A percentile compares a stretch with the other conserved stretches of the same genome.
phyloP scores from a whole-genome alignment of 2,797 vertebrate genomes.

The Rhincodon typus region DNA sequence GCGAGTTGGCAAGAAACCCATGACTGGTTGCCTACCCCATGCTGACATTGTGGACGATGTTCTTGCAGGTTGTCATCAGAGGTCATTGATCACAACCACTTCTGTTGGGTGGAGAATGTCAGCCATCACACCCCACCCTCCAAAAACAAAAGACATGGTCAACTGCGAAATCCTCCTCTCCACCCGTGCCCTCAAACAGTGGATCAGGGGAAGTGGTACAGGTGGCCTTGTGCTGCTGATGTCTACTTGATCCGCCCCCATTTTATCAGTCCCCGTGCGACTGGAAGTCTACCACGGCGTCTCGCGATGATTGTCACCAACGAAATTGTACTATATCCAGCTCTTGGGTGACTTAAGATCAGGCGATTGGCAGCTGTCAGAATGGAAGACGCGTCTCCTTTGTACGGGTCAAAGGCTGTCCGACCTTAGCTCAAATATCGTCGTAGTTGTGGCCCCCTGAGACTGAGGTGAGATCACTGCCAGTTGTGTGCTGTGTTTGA shows the following conservation, averaged over 20 bases:
- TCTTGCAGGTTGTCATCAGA: not conserved
- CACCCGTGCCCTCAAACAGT: not conserved
- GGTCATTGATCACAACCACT: too few relatives aligned
- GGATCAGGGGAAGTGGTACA: too few relatives aligned
- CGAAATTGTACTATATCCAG: not conserved
- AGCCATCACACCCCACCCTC: too few relatives aligned
- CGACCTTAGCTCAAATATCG: too few relatives aligned
- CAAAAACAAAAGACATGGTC: too few relatives aligned
- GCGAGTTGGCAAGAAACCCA: not conserved
- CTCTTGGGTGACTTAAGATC: not conserved
- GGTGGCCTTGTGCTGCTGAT: not conserved
- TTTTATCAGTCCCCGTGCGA: not conserved
- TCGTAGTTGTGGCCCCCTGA: not conserved
- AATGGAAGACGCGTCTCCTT: not conserved
- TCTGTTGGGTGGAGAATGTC: too few relatives aligned
- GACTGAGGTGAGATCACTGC: not conserved
- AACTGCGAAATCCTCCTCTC: not conserved
- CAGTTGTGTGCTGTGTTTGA: conserved; percentile 5
- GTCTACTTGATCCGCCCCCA: not conserved
- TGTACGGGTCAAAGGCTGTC: not conserved
- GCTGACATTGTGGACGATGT: not conserved
- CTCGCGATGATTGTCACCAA: too few relatives aligned
- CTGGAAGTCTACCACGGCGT: not conserved
- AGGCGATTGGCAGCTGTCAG: not conserved
- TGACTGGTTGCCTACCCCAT: not conserved